Percentiles rank a stretch among this genome's conserved stretches.
These are phyloP conservation scores for Apogon hyalosoma DNA, from an alignment of 2,797 vertebrate species.

Conservation along the genomic window DNA sequence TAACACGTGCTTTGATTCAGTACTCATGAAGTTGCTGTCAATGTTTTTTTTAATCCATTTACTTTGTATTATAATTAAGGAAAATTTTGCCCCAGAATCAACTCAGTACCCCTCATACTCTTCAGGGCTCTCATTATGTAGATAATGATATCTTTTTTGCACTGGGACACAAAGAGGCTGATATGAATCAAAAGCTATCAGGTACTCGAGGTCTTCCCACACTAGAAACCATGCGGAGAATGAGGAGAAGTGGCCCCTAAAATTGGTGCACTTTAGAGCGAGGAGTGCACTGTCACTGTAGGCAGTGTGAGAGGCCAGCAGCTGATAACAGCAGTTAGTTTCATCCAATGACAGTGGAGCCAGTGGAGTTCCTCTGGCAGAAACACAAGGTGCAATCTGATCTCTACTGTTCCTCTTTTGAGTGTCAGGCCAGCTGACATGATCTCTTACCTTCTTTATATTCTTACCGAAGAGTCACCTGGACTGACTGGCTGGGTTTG, in stretches of 20 bases:
- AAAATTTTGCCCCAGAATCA: slow-evolving; percentile 20
- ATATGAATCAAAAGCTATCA: slow-evolving; percentile 57
- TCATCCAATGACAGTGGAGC: slow-evolving; percentile 43
- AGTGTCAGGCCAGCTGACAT: slow-evolving; percentile 23
- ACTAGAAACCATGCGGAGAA: slow-evolving; percentile 26
- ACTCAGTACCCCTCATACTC: slow-evolving; percentile 26
- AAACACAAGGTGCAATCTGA: slow-evolving; percentile 53
- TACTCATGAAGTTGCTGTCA: no score
- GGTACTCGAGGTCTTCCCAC: slow-evolving; percentile 38
- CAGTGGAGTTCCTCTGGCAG: slow-evolving; percentile 58
- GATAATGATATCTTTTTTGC: slow-evolving; percentile 53
- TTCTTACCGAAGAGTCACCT: slow-evolving; percentile 37
- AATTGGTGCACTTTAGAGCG: slow-evolving; percentile 60
- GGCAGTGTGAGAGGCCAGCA: slow-evolving; percentile 43
- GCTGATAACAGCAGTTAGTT: slow-evolving; percentile 43
- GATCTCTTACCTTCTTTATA: slow-evolving; percentile 32
- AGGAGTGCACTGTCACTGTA: slow-evolving; percentile 51
- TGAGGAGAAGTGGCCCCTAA: slow-evolving; percentile 56
- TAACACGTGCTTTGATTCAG: no score
- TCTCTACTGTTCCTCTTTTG: slow-evolving; percentile 31
- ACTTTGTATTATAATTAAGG: slow-evolving; percentile 21
- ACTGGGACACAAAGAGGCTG: slow-evolving; percentile 42
- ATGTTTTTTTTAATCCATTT: slow-evolving; percentile 7
- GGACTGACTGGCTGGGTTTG: slow-evolving; percentile 33
- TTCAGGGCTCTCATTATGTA: slow-evolving; percentile 4